Conservation (phyloP, 2,888 invertebrate species). For the Lypha dubia region DNA sequence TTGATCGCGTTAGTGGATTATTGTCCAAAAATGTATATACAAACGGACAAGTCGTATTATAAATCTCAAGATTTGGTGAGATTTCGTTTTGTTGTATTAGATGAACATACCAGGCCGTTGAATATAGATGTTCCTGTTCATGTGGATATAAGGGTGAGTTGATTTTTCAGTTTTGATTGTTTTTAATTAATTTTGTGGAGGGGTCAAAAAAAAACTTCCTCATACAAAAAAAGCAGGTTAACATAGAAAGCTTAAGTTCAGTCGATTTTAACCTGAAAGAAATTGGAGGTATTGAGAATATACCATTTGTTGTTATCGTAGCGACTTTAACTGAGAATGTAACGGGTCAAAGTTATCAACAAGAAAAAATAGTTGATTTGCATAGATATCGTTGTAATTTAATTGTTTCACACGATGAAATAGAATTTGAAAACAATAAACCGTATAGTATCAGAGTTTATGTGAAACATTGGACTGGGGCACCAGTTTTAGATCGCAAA, state of each 20-base stretch:
- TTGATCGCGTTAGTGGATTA: too few relatives aligned
- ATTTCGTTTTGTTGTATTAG: too few relatives aligned
- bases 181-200: too few relatives aligned
- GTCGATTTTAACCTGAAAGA: slow-evolving; percentile 85
- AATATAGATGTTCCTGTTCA: too few relatives aligned
- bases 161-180: too few relatives aligned
- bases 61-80: too few relatives aligned
- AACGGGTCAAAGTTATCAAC: slow-evolving; percentile 91
- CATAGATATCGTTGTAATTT: slow-evolving; percentile 4
- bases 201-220: too few relatives aligned
- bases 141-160: too few relatives aligned
- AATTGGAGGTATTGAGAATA: slow-evolving; percentile 79
- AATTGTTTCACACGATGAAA: not conserved
- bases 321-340: slow-evolving; percentile 95
- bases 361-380: slow-evolving; percentile 84
- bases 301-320: slow-evolving; percentile 85
- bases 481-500: slow-evolving; percentile 26
- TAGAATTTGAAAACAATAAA: not conserved
- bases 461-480: slow-evolving; percentile 49
- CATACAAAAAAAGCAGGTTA: slow-evolving; percentile 89
- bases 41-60: too few relatives aligned
- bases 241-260: slow-evolving; percentile 88
- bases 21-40: too few relatives aligned
- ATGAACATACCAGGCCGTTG: too few relatives aligned
- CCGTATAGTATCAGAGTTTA: not conserved